A percentile compares a stretch with the other conserved stretches of the same genome.
These are phyloP conservation scores for Galeruca laticollis DNA, from an alignment of 2,888 invertebrate genomes.

Conservation along the genomic window DNA sequence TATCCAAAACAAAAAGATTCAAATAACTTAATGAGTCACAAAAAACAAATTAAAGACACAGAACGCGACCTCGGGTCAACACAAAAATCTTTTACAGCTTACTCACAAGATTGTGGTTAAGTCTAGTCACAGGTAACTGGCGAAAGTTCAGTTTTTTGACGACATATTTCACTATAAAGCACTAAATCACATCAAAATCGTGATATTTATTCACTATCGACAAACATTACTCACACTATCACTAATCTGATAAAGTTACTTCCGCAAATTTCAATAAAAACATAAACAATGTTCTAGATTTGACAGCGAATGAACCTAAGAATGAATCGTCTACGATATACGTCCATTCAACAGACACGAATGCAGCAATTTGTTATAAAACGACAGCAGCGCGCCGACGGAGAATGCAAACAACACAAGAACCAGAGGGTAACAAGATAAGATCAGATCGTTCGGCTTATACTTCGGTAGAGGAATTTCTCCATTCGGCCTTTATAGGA, in stretches of 20 bases:
- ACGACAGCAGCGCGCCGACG: slow-evolving; percentile 51
- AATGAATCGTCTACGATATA: slow-evolving; percentile 47
- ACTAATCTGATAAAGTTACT: slow-evolving; percentile 38
- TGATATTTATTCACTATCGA: neutral
- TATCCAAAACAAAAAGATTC: slow-evolving; percentile 27
- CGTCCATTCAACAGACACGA: slow-evolving; percentile 56
- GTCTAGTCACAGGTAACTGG: slow-evolving; percentile 49
- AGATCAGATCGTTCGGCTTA: slow-evolving; percentile 36
- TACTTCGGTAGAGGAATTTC: slow-evolving; percentile 24
- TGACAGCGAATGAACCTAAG: slow-evolving; percentile 43
- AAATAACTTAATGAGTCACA: slow-evolving; percentile 48
- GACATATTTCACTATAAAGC: slow-evolving; percentile 37
- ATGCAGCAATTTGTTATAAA: slow-evolving; percentile 51
- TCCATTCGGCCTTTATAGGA: slow-evolving; percentile 11
- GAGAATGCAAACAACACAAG: slow-evolving; percentile 50
- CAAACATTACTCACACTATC: slow-evolving; percentile 2
- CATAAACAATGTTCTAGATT: slow-evolving; percentile 50
- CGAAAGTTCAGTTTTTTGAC: slow-evolving; percentile 48
- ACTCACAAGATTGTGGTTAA: slow-evolving; percentile 49
- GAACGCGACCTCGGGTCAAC: slow-evolving; percentile 41
- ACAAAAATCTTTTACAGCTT: slow-evolving; percentile 41
- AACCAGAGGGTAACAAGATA: slow-evolving; percentile 35
- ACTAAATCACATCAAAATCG: slow-evolving; percentile 12
- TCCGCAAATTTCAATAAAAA: slow-evolving; percentile 49
- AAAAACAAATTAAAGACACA: slow-evolving; percentile 39